These are phyloP conservation scores for Jacana jacana DNA, from an alignment of 2,113 vertebrate genomes.

Conservation along the genomic window DNA sequence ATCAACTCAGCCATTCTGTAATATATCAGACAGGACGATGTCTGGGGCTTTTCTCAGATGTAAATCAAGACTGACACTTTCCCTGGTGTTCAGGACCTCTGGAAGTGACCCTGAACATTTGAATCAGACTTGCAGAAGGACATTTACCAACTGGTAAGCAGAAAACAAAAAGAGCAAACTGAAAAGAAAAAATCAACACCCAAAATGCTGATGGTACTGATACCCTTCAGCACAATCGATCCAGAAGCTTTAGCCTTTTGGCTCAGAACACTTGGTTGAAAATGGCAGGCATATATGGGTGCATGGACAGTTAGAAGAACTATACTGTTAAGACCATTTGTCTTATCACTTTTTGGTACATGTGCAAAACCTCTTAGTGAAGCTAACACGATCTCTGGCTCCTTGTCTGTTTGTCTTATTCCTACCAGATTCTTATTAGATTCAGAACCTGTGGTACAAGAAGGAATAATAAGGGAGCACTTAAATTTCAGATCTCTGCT, in stretches of 20 bases:
- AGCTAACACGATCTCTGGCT: not conserved
- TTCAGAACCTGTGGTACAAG: not conserved
- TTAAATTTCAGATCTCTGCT: not conserved
- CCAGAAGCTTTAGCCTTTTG: not conserved
- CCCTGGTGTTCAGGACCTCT: not conserved
- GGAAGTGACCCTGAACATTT: conserved; percentile 5
- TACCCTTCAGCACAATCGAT: not conserved
- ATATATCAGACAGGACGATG: not conserved
- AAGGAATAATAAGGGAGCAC: not conserved
- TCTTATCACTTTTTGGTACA: not conserved
- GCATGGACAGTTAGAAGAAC: not conserved
- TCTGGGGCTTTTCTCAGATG: not conserved
- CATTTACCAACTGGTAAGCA: not conserved
- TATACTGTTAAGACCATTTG: not conserved
- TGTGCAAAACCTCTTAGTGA: not conserved
- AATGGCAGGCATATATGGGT: not conserved
- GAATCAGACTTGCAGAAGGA: not conserved
- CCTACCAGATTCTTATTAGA: not conserved
- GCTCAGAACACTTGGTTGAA: not conserved
- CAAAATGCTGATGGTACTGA: not conserved
- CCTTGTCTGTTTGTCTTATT: not conserved
- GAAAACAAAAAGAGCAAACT: not conserved
- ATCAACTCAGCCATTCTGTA: not conserved
- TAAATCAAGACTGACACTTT: conserved; percentile 8
- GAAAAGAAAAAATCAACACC: not conserved